Conservation (phyloP, 2,113 vertebrate species). For the Amphiprion ocellaris region DNA sequence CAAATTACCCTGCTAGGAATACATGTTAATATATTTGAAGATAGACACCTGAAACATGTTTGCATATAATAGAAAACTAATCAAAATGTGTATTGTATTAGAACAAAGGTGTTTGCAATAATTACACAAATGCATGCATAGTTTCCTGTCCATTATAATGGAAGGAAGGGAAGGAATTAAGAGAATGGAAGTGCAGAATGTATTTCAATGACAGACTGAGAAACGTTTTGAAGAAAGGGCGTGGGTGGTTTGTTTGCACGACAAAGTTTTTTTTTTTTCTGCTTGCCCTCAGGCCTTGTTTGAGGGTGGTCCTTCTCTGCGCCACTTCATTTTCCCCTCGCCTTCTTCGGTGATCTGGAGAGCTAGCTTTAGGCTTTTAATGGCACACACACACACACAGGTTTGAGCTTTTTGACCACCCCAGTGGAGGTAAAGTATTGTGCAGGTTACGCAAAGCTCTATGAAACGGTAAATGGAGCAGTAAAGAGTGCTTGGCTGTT, state of each 20-base stretch:
- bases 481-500: slow-evolving; percentile 40
- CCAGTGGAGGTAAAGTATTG: slow-evolving; percentile 42
- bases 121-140: background rate
- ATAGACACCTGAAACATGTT: background rate
- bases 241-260: slow-evolving; percentile 68
- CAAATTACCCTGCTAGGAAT: slow-evolving; percentile 6
- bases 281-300: slow-evolving; percentile 36
- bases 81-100: background rate
- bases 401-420: slow-evolving; percentile 46
- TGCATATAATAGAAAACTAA: background rate
- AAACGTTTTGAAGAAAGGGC: slow-evolving; percentile 20
- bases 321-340: slow-evolving; percentile 47
- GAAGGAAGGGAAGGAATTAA: background rate
- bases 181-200: background rate
- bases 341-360: slow-evolving; percentile 33
- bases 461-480: slow-evolving; percentile 44
- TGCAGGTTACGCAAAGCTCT: slow-evolving; percentile 45
- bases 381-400: slow-evolving; percentile 19
- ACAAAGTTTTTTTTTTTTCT: background rate
- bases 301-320: slow-evolving; percentile 70
- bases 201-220: slow-evolving; percentile 5
- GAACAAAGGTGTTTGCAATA: background rate
- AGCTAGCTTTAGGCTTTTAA: slow-evolving; percentile 50
- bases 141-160: background rate
- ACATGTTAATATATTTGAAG: background rate